Evolutionary conservation across 2,113 vertebrate species (phyloP).

Genomic region (Pelecanus crispus): DNA sequence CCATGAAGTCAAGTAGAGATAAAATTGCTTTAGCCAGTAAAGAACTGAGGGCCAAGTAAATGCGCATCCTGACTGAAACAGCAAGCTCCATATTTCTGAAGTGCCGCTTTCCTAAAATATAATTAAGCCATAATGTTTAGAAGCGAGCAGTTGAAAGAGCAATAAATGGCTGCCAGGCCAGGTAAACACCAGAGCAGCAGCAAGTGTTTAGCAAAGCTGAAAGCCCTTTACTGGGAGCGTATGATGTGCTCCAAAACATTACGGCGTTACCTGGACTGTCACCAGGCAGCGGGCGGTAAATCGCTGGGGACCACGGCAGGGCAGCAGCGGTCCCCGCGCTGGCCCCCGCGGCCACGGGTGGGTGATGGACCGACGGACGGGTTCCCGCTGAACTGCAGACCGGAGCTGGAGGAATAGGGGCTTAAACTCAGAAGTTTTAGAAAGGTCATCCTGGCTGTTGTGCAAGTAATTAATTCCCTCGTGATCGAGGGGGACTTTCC

Average conservation of each 20-base stretch:
- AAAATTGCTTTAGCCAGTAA: not conserved
- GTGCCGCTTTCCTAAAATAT: constrained; percentile 5
- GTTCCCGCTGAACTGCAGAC: not conserved
- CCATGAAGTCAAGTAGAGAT: not conserved
- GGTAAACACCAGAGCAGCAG: constrained; percentile 8
- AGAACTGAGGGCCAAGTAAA: not conserved
- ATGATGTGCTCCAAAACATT: not conserved
- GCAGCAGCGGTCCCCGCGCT: accelerated
- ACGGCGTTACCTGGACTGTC: not conserved
- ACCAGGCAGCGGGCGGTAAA: not conserved
- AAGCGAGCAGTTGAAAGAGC: constrained; percentile 6
- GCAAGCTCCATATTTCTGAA: not conserved
- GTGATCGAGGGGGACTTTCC: not conserved
- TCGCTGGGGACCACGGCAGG: accelerated
- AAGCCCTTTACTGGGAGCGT: not conserved
- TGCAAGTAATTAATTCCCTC: not conserved
- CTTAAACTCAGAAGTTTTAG: not conserved
- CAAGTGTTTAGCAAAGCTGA: not conserved
- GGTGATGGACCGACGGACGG: not conserved
- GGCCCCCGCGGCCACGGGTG: accelerated
- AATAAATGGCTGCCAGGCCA: constrained; percentile 32
- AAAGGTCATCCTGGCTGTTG: not conserved
- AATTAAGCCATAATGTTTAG: constrained; percentile 52
- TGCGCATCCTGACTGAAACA: not conserved
- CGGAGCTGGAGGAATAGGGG: not conserved